These are phyloP conservation scores for Sesia apiformis DNA, from an alignment of 2,888 invertebrate genomes.

Conservation along the genomic window DNA sequence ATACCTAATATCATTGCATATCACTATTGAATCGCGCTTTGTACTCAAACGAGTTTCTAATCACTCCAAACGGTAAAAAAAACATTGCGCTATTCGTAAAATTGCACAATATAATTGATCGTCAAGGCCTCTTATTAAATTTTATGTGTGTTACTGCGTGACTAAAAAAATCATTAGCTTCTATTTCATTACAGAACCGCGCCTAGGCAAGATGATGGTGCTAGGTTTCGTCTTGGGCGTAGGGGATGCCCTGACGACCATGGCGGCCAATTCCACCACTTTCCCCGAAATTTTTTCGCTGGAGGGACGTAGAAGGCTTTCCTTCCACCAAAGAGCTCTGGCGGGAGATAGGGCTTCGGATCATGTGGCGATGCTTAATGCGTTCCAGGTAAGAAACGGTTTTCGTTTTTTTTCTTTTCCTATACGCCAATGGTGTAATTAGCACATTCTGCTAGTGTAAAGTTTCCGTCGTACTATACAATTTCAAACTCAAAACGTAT, in stretches of 20 bases:
- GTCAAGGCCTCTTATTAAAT: background rate
- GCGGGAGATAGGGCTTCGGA: slow-evolving; percentile 93
- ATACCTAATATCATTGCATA: too few relatives aligned
- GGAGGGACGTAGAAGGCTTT: slow-evolving; percentile 84
- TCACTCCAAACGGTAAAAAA: too few relatives aligned
- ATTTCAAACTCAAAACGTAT: too few relatives aligned
- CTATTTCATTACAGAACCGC: slow-evolving; percentile 78
- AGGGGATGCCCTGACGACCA: slow-evolving; percentile 92
- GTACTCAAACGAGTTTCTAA: too few relatives aligned
- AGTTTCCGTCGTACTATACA: too few relatives aligned
- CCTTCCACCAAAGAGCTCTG: slow-evolving; percentile 88
- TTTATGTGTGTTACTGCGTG: background rate
- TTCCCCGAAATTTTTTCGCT: slow-evolving; percentile 95
- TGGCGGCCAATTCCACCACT: slow-evolving; percentile 96
- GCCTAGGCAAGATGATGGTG: slow-evolving; percentile 97
- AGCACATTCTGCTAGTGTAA: too few relatives aligned
- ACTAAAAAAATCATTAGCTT: background rate
- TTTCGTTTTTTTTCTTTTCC: too few relatives aligned
- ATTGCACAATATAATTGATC: background rate
- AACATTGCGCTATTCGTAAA: too few relatives aligned
- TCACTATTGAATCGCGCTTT: too few relatives aligned
- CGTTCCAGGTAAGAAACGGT: slow-evolving; percentile 78
- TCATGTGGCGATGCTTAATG: slow-evolving; percentile 95
- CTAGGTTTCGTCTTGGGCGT: slow-evolving; percentile 92
- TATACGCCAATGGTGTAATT: too few relatives aligned